These are phyloP conservation scores for Apodemus sylvaticus DNA, from an alignment of 2,113 vertebrate species.

Conservation along the genomic window DNA sequence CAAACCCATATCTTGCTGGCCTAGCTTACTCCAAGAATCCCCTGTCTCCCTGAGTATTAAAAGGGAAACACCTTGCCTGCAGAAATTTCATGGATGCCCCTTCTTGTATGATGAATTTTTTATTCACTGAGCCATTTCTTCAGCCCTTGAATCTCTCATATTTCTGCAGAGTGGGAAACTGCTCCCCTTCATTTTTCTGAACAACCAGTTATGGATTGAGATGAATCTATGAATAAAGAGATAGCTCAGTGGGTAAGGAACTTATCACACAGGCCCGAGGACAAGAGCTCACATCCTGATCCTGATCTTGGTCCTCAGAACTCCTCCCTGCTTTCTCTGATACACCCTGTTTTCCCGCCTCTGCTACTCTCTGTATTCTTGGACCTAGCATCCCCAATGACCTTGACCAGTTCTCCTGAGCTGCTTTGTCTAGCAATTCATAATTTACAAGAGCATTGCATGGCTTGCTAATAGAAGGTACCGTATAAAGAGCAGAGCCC, in stretches of 20 bases:
- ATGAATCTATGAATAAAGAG: not conserved
- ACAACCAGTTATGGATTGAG: not conserved
- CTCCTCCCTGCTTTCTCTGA: not conserved
- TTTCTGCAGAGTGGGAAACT: not conserved
- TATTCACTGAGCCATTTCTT: not conserved
- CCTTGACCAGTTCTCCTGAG: not conserved
- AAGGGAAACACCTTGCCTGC: too few relatives aligned
- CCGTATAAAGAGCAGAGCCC: not conserved
- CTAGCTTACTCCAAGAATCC: not conserved
- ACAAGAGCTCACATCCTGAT: not conserved
- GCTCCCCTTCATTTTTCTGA: not conserved
- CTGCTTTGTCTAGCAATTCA: not conserved
- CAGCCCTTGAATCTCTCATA: not conserved
- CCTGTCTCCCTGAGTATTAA: not conserved
- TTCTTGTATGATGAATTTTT: not conserved
- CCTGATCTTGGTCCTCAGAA: not conserved
- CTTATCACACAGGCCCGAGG: not conserved
- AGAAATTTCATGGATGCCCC: not conserved
- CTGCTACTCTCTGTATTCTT: not conserved
- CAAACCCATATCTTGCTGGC: not conserved
- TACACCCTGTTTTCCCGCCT: not conserved
- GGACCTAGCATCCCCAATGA: not conserved
- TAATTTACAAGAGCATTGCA: not conserved
- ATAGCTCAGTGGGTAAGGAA: not conserved
- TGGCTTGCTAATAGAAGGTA: not conserved